These are phyloP conservation scores for Lepidocyrtoides sp. DNA, from an alignment of 2,888 invertebrate species.

Conservation along the genomic window DNA sequence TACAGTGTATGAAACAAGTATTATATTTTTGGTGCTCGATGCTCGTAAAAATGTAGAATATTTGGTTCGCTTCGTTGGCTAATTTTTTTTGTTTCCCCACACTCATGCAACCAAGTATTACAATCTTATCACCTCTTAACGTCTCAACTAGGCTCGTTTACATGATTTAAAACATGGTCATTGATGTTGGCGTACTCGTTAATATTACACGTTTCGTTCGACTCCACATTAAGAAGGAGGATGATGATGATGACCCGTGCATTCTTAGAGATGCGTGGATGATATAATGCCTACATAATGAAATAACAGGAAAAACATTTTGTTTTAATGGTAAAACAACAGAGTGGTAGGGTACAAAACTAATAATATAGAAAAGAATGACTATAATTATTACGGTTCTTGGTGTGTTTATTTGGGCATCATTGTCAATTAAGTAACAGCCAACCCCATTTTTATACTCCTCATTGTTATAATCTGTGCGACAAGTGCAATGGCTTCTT, in stretches of 20 bases:
- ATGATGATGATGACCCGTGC: slow-evolving; percentile 14
- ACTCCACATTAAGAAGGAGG: neutral
- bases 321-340: slow-evolving; percentile 26
- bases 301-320: slow-evolving; percentile 11
- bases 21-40: neutral
- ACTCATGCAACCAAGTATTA: neutral
- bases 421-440: neutral
- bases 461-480: neutral
- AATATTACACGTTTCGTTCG: neutral
- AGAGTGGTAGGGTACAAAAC: slow-evolving; percentile 11
- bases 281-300: no score
- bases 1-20: neutral
- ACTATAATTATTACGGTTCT: slow-evolving; percentile 1
- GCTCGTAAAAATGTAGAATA: slow-evolving; percentile 10
- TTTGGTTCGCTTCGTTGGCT: slow-evolving; percentile 3
- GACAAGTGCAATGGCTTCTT: neutral
- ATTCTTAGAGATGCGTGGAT: neutral
- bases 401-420: slow-evolving; percentile 8
- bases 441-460: neutral
- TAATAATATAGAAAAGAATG: neutral
- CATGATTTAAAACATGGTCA: slow-evolving; percentile 33
- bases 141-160: slow-evolving; percentile 4
- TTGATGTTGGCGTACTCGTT: slow-evolving; percentile 5
- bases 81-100: no score
- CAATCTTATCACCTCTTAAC: neutral